These are phyloP conservation scores for Acanthurus tractus DNA, from an alignment of 2,797 vertebrate genomes.

Conservation along the genomic window DNA sequence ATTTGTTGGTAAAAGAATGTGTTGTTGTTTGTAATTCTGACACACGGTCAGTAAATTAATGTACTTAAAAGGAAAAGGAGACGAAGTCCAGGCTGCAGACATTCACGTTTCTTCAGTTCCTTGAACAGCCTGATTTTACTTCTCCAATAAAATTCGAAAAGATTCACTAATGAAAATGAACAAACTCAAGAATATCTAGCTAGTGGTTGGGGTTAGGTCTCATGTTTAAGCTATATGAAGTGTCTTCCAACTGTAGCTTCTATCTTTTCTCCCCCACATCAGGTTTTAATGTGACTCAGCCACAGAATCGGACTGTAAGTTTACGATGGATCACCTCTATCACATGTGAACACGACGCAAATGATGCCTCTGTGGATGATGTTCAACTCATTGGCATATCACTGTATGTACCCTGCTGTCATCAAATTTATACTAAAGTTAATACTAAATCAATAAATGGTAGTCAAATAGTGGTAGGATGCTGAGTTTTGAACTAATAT, in stretches of 20 bases:
- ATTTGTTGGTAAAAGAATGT: not conserved
- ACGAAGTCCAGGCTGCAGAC: not conserved
- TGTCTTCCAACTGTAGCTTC: not conserved
- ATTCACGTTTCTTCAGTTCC: not conserved
- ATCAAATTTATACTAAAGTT: not conserved
- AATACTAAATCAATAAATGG: no score
- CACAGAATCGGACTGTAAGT: not conserved
- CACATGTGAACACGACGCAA: slow-evolving; percentile 26
- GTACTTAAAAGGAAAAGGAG: not conserved
- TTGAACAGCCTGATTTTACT: not conserved
- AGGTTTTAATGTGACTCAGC: slow-evolving; percentile 50
- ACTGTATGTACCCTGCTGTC: not conserved
- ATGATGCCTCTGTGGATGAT: accelerated
- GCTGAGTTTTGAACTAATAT: not conserved
- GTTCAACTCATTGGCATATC: slow-evolving; percentile 21
- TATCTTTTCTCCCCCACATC: not conserved
- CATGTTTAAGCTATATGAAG: not conserved
- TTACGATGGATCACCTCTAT: not conserved
- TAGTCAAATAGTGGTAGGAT: not conserved
- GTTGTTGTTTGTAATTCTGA: not conserved
- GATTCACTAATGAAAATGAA: not conserved
- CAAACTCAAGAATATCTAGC: not conserved
- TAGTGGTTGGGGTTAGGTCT: no score
- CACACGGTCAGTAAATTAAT: not conserved
- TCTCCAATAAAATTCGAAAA: not conserved